Conservation (phyloP, 2,888 invertebrate species). For the Phyto melanocephala region DNA sequence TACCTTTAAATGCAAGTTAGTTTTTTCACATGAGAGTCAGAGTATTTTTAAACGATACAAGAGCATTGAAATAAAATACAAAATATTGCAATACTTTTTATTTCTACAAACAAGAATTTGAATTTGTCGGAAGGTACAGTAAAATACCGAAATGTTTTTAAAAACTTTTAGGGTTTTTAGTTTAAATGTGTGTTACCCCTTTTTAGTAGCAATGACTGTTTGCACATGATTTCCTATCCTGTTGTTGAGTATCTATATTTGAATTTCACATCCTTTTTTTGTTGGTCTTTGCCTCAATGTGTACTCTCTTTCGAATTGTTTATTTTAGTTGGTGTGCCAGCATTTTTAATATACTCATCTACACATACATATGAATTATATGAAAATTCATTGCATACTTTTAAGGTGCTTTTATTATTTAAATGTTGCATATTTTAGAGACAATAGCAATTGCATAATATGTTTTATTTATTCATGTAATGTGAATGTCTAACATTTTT, state of each 20-base stretch:
- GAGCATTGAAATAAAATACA: conserved; percentile 23
- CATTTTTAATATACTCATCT: conserved; percentile 26
- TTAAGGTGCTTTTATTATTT: conserved; percentile 63
- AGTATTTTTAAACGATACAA: not conserved
- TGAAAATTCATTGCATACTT: conserved; percentile 64
- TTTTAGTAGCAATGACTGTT: not conserved
- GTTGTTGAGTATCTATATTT: not conserved
- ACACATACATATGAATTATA: conserved; percentile 42
- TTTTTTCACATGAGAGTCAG: not conserved
- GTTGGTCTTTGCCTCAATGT: not conserved
- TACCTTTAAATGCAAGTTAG: not conserved
- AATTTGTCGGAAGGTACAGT: conserved; percentile 5
- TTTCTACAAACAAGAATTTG: not conserved
- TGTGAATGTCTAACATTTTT: conserved; percentile 25
- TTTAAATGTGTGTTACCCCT: too few relatives aligned
- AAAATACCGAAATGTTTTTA: too few relatives aligned
- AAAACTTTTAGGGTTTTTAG: too few relatives aligned
- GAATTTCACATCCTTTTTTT: not conserved
- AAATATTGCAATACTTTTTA: conserved; percentile 29
- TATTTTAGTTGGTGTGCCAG: conserved; percentile 6
- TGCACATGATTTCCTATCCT: not conserved
- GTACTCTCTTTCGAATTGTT: not conserved
- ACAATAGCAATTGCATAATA: conserved; percentile 34
- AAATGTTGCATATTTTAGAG: conserved; percentile 60
- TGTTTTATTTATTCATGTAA: conserved; percentile 50